Evolutionary conservation across 2,113 vertebrate genomes (phyloP).

Genomic region (Ahaetulla prasina): DNA sequence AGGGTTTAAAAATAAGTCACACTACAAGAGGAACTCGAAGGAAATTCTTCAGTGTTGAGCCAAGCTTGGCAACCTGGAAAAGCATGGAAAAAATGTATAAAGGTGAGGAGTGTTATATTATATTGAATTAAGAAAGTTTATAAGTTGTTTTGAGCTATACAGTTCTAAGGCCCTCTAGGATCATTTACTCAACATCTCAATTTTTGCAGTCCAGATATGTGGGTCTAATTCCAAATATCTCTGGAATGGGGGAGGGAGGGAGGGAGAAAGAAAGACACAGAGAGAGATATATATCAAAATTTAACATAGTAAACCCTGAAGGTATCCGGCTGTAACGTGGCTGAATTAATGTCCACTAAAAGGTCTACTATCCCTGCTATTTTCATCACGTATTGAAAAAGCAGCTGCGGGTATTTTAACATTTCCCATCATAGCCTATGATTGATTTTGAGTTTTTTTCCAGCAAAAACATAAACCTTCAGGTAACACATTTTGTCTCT

Average conservation of each 20-base stretch:
- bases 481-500: neutral
- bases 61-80: neutral
- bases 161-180: neutral
- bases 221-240: neutral
- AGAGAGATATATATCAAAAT: neutral
- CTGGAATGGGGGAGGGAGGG: neutral
- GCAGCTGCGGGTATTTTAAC: neutral
- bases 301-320: neutral
- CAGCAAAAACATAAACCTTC: neutral
- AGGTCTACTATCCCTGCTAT: neutral
- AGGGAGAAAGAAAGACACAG: neutral
- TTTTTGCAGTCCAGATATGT: neutral
- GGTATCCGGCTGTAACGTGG: neutral
- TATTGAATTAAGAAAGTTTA: neutral
- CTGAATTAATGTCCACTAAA: neutral
- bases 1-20: neutral
- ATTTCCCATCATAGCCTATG: neutral
- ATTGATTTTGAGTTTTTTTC: neutral
- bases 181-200: neutral
- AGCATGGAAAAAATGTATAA: neutral
- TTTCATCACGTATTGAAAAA: neutral
- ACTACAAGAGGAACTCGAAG: neutral
- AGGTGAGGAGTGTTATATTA: neutral
- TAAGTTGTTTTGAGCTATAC: neutral
- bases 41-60: neutral